Conservation (phyloP, 2,113 vertebrate species). For the Nothocercus julius region DNA sequence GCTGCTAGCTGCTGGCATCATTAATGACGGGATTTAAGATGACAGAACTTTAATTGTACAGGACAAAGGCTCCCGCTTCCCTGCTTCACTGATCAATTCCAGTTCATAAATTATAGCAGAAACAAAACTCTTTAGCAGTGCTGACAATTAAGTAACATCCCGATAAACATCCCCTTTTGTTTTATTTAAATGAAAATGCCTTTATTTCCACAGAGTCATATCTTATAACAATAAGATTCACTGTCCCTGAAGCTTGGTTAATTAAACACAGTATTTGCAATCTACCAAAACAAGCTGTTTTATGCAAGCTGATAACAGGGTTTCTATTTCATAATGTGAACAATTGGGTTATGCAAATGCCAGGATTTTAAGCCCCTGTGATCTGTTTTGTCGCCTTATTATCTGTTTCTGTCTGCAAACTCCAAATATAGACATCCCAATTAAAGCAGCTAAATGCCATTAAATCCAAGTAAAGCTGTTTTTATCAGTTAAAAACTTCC, state of each 20-base stretch:
- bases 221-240: constrained; percentile 71
- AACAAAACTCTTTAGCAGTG: constrained; percentile 58
- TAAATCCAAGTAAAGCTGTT: constrained; percentile 58
- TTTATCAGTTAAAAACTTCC: constrained; percentile 65
- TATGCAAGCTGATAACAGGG: constrained; percentile 72
- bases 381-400: constrained; percentile 68
- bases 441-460: constrained; percentile 69
- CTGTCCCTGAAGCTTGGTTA: constrained; percentile 73
- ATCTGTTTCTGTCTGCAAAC: constrained; percentile 65
- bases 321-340: constrained; percentile 72
- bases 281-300: constrained; percentile 73
- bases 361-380: constrained; percentile 62
- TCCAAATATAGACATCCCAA: constrained; percentile 69
- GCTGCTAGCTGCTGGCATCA: not conserved
- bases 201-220: constrained; percentile 64
- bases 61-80: constrained; percentile 28
- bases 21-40: constrained; percentile 35
- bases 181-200: constrained; percentile 71
- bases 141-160: constrained; percentile 75
- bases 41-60: constrained; percentile 47
- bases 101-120: constrained; percentile 56
- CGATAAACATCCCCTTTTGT: constrained; percentile 73
- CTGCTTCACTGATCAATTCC: constrained; percentile 45
- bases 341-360: constrained; percentile 68
- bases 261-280: constrained; percentile 73